Base-by-base conservation (phyloP, 1,140 invertebrate species). In the Hyles euphorbiae region DNA sequence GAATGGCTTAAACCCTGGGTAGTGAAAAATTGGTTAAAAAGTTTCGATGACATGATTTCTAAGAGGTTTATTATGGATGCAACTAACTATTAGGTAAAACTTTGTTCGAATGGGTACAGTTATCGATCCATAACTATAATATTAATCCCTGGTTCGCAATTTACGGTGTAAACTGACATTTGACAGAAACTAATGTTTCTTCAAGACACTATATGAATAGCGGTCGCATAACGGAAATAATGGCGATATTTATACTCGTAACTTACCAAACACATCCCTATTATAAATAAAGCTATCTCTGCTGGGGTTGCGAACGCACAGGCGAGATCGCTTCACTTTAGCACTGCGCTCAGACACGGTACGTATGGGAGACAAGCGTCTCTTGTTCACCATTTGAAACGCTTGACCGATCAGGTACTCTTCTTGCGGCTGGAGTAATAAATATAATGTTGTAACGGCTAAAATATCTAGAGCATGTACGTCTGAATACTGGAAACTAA, bases 1-100 rank as follows among this genome's bases (percentile, higher is more conserved):
- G 59, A 81, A 85, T 2, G 80, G 82, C 60, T 81, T 81, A 65
- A 83, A 85, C 10, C 78, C 82, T 85, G 56, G 22, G 11, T 34
- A 47, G 47, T 40, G 56, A 36, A 34, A 43, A 12, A 48, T 22
- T 22, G 22, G 46, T 10, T 5, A 48, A 48, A 40, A 40, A 40
- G 36, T 5, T 40, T 40, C 4, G 5, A 5, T 40, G 22, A 22
- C 0, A 22, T 22, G 0, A 22, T 22, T 22, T 22, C 22, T 22
- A 22, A 22, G 22, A 22, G 22, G 2, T 22, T 2, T 22, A 22
- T 22, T 22, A 22, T 22, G 22, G 1, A 22, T 0, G 0, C 22
- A 22, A 22, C 0, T 22, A 22, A 22, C n/a, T n/a, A n/a, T n/a
- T 1, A 22, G 22, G 0, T 22, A 22, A 0, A 22, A 22, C 0